A percentile compares a stretch with the other conserved stretches of the same genome.
Conservation (phyloP, 1,140 invertebrate species). For the Drosophila hydei region DNA sequence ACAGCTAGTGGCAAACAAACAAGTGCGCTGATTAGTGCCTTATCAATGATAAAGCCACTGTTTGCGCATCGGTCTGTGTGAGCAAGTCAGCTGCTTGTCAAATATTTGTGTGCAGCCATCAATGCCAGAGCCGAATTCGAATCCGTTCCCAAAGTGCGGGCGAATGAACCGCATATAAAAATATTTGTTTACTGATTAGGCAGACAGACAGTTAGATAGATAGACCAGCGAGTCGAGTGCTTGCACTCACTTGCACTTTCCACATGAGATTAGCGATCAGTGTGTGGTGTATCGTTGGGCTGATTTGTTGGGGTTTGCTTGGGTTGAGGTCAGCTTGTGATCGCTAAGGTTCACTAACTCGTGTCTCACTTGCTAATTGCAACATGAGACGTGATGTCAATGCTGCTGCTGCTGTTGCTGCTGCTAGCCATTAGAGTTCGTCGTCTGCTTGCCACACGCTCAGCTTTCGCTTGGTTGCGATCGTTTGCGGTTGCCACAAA, state of each 20-base stretch:
- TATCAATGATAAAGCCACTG: conserved; percentile 45
- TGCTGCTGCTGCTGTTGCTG: conserved; percentile 39
- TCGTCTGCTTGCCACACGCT: conserved; percentile 78
- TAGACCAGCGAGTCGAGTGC: conserved; percentile 46
- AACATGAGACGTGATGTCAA: conserved; percentile 73
- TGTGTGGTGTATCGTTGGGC: conserved; percentile 6
- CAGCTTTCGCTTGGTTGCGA: conserved; percentile 8
- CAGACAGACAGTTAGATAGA: not conserved
- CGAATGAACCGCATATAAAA: conserved; percentile 67
- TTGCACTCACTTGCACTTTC: conserved; percentile 76
- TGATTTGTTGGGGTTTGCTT: not conserved
- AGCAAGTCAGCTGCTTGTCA: conserved; percentile 50
- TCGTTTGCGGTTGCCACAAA: conserved; percentile 57
- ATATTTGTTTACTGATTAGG: conserved; percentile 78
- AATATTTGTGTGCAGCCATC: conserved; percentile 65
- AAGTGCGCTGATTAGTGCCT: conserved; percentile 61
- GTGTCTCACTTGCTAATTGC: conserved; percentile 73
- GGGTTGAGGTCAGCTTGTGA: conserved; percentile 2
- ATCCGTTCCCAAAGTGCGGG: conserved; percentile 17
- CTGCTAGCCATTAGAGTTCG: conserved; percentile 55
- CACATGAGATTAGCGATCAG: conserved; percentile 42
- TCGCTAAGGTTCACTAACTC: conserved; percentile 65
- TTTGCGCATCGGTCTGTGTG: conserved; percentile 8
- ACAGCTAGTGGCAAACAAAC: conserved; percentile 35
- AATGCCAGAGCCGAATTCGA: conserved; percentile 40